Percentiles rank a stretch among this genome's conserved stretches.
phyloP scores from a whole-genome alignment of 1,140 invertebrate species.

The Drosophila nasuta region DNA sequence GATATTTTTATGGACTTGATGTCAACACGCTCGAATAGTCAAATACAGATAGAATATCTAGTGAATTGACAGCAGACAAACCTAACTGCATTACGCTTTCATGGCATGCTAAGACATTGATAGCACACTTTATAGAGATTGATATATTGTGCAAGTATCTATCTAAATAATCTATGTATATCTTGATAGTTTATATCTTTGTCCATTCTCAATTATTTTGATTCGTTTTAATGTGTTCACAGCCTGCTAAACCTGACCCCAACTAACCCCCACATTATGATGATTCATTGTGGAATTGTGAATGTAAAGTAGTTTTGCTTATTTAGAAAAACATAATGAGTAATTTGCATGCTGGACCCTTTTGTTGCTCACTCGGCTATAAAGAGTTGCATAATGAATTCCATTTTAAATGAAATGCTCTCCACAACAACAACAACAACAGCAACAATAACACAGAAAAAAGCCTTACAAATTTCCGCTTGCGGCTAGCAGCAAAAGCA shows the following conservation, averaged over 20 bases:
- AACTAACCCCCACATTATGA: constrained; percentile 3
- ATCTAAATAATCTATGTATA: background rate
- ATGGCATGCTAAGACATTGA: background rate
- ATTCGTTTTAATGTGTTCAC: no score
- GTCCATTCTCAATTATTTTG: background rate
- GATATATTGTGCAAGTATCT: background rate
- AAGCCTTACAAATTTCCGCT: constrained; percentile 50
- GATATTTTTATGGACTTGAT: constrained; percentile 74
- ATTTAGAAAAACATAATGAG: constrained; percentile 33
- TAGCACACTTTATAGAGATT: background rate
- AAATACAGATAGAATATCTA: constrained; percentile 31
- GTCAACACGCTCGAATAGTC: constrained; percentile 43
- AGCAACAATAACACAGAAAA: constrained; percentile 13
- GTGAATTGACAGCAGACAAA: constrained; percentile 22
- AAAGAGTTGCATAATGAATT: constrained; percentile 55
- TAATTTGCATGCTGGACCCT: constrained; percentile 22
- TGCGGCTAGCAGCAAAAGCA: constrained; percentile 40
- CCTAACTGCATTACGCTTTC: constrained; percentile 1
- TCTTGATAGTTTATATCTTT: background rate
- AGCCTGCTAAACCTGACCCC: background rate
- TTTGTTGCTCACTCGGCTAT: constrained; percentile 6
- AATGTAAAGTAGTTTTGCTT: constrained; percentile 16
- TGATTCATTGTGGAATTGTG: constrained; percentile 8
- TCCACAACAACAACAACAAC: constrained; percentile 31
- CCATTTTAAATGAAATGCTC: constrained; percentile 45